Conservation (phyloP, 2,888 invertebrate species). For the Sceliomorpha sp. region DNA sequence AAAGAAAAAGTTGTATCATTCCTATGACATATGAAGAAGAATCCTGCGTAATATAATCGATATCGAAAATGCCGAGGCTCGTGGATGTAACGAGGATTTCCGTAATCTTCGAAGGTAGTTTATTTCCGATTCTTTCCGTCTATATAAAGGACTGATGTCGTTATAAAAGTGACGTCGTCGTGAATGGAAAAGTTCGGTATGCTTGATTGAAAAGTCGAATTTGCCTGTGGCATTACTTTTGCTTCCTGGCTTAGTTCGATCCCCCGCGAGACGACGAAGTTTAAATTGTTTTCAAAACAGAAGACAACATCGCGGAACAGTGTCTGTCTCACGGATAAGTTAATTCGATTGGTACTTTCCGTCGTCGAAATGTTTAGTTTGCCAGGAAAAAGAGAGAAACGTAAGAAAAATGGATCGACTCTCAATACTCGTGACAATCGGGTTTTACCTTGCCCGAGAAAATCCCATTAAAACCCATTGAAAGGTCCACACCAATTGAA, state of each 20-base stretch:
- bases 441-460: too few relatives aligned
- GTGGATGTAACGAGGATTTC: not conserved
- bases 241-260: slow-evolving; percentile 1
- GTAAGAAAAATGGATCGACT: too few relatives aligned
- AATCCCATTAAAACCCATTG: too few relatives aligned
- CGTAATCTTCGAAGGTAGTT: not conserved
- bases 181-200: not conserved
- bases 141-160: not conserved
- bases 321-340: too few relatives aligned
- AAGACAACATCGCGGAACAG: not conserved
- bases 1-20: too few relatives aligned
- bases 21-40: too few relatives aligned
- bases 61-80: not conserved
- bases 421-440: too few relatives aligned
- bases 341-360: too few relatives aligned
- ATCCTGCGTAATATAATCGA: not conserved
- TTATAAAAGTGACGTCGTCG: slow-evolving; percentile 1
- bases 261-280: not conserved
- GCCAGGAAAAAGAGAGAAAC: too few relatives aligned
- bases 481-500: too few relatives aligned
- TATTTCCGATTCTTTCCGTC: not conserved
- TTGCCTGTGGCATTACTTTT: not conserved
- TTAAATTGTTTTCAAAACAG: slow-evolving; percentile 1
- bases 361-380: too few relatives aligned
- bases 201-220: too few relatives aligned